These are phyloP conservation scores for Mormyrus hasselquistii DNA, from an alignment of 2,797 vertebrate species.

Conservation along the genomic window DNA sequence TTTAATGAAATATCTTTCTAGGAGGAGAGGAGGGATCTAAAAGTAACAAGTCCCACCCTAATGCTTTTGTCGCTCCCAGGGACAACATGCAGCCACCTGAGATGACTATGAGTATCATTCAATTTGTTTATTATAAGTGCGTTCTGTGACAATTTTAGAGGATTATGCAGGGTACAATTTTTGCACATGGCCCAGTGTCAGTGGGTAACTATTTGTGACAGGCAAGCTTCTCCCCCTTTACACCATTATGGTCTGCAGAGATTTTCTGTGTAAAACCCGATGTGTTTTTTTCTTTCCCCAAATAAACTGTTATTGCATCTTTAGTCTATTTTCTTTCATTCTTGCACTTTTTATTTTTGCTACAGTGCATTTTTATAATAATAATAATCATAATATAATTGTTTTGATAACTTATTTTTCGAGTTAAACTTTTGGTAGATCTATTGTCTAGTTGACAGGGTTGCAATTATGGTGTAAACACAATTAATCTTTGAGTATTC, in stretches of 20 bases:
- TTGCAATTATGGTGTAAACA: too few relatives aligned
- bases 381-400: neutral
- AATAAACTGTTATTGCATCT: neutral
- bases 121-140: neutral
- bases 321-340: neutral
- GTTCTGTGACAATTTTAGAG: neutral
- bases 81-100: neutral
- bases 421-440: neutral
- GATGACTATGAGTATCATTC: neutral
- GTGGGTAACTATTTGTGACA: neutral
- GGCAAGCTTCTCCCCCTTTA: neutral
- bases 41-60: neutral
- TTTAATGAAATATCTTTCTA: neutral
- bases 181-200: neutral
- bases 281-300: neutral
- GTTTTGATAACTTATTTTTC: neutral
- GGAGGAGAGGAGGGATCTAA: neutral
- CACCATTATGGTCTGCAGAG: neutral
- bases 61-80: neutral
- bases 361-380: neutral
- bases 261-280: neutral
- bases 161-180: neutral
- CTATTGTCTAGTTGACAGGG: too few relatives aligned
- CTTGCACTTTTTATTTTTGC: neutral
- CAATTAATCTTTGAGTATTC: too few relatives aligned